A percentile compares a stretch with the other conserved stretches of the same genome.
These are phyloP conservation scores for Marmota flaviventris DNA, from an alignment of 2,113 vertebrate species.

Conservation along the genomic window DNA sequence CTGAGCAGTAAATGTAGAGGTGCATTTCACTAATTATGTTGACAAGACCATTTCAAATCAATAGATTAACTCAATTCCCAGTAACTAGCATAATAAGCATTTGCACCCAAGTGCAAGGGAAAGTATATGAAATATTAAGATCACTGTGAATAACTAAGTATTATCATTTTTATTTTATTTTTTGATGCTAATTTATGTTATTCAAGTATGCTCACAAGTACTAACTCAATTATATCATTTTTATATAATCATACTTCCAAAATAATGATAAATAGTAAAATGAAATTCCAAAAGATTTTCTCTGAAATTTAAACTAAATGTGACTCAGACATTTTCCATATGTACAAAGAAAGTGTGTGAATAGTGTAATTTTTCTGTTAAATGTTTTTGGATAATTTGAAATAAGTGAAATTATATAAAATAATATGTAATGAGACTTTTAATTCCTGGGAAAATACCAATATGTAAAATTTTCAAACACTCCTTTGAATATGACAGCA, in stretches of 20 bases:
- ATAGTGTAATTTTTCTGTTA: neutral
- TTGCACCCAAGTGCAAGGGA: conserved; percentile 13
- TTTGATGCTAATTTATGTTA: neutral
- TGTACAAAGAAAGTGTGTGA: neutral
- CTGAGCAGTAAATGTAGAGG: conserved; percentile 44
- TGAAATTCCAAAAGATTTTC: neutral
- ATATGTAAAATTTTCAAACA: neutral
- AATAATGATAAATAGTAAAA: neutral
- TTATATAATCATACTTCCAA: neutral
- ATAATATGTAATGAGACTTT: neutral
- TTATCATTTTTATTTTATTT: conserved; percentile 51
- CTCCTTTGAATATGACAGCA: neutral
- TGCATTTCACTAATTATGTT: conserved; percentile 69
- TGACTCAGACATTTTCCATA: neutral
- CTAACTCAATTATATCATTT: neutral
- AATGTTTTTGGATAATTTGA: neutral
- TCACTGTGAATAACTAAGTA: conserved; percentile 47
- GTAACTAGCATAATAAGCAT: conserved; percentile 52
- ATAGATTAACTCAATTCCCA: conserved; percentile 8
- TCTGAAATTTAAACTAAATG: conserved; percentile 7
- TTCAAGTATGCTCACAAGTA: neutral
- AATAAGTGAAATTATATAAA: neutral
- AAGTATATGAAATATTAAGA: conserved; percentile 2
- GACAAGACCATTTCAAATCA: conserved; percentile 71
- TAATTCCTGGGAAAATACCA: neutral